These are phyloP conservation scores for Sipha flava DNA, from an alignment of 1,140 invertebrate species.

Conservation along the genomic window DNA sequence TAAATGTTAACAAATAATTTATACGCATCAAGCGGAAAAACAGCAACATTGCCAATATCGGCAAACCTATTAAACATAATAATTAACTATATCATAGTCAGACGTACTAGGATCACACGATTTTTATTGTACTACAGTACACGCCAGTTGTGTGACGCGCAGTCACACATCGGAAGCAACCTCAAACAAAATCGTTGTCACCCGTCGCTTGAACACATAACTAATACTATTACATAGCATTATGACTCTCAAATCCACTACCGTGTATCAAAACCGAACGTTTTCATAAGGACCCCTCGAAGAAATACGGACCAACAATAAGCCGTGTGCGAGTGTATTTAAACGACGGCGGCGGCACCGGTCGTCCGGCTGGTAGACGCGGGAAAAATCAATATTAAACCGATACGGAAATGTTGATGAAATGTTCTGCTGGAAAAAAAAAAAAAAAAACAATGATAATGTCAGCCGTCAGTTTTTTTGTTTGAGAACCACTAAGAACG, in stretches of 20 bases:
- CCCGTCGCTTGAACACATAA: not conserved
- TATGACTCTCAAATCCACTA: no score
- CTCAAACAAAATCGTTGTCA: not conserved
- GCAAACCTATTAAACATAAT: not conserved
- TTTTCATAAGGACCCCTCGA: no score
- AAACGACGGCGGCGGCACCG: not conserved
- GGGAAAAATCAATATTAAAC: conserved; percentile 23
- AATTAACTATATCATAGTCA: not conserved
- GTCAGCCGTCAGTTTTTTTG: not conserved
- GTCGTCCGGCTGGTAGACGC: not conserved
- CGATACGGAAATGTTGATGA: conserved; percentile 5
- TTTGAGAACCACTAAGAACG: not conserved
- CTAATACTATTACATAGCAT: no score
- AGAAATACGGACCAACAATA: no score
- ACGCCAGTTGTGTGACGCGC: no score
- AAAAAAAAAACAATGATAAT: not conserved
- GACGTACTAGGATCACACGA: no score
- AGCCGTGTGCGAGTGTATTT: not conserved
- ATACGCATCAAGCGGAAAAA: no score
- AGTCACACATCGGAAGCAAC: not conserved
- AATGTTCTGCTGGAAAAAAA: not conserved
- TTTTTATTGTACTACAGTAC: not conserved
- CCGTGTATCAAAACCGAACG: no score
- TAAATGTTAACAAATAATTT: no score
- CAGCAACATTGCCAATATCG: not conserved